Base-by-base conservation (phyloP, 2,797 vertebrate genomes). In the Acropternis orthonyx region DNA sequence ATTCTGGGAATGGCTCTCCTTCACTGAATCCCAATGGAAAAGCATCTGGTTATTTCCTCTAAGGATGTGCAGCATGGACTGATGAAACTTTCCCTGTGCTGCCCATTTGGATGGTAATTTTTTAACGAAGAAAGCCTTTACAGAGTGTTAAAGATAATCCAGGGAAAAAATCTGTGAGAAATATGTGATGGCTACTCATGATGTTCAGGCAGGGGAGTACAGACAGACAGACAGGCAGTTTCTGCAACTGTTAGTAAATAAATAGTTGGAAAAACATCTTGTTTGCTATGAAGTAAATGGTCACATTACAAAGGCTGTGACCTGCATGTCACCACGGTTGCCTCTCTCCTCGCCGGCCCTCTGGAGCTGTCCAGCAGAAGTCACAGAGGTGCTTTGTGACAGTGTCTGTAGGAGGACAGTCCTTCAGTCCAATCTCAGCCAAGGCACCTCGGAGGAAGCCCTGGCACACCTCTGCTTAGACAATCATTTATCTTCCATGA, bases 301-400 rank as follows among this genome's bases (percentile, higher is more conserved):
- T 46, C 7, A 63, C 36, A 79, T 46, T 48, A 12, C 34, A 65
- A 48, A 63, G 27, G n/a, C 49, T 68, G 16, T 56, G 49, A 81
- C 41, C 24, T 78, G 34, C n/a, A 5, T 12, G 13, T 55, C 51
- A n/a, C 12, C 54, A n/a, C 41, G 61, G 39, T 23, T 51, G 37
- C 36, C 23, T 81, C 39, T 72, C 36, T 43, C 48, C 54, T 46
- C 1, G 2, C 41, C 1, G 9, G 26, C 56, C 17, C 49, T 74
- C 62, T 75, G 89, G 89, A 94, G 82, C 95, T 95, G 95, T 92
- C 89, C 89, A 90, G 69, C 92, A 88, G 71, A 68, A 89, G 75
- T 67, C 81, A 44, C 63, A 10, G 7, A 73, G 81, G 81, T 89
- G 36, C 37, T 67, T 22, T 80, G 69, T 77, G 78, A 7, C 19